Base-by-base conservation (phyloP, 2,888 invertebrate species). In the Bruchidius siliquastri region DNA sequence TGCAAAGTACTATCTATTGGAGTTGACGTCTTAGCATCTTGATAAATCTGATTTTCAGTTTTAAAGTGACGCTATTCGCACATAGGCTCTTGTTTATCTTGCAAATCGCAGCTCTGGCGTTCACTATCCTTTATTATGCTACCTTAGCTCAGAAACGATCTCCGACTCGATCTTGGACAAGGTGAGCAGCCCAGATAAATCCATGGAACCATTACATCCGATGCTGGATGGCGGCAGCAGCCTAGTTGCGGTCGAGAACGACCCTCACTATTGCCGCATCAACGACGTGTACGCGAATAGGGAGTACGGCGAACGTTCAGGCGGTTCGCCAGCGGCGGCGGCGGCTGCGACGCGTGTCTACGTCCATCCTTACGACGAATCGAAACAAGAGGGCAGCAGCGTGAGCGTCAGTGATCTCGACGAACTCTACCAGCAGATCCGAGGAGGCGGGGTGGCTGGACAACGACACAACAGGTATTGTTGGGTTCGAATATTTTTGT, bases 351-450 rank as follows among this genome's bases (percentile, higher is more conserved):
- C 21, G 21, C 20, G 68, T 21, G 22, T 21, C 21, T 21, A 68
- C 10, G 21, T 21, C 1, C 21, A 68, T 8, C 68, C 68, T 21
- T 22, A 68, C 10, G 68, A 21, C 8, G 21, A 68, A 10, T 1
- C 68, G 18, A 22, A 68, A 20, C 68, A 8, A 6, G 21, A 68
- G 8, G 68, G 68, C 22, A 90, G 90, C 77, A 90, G 90, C 2
- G 89, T 89, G 0, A 87, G 85, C 0, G 85, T 85, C 2, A 90
- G 90, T 80, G 91, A 91, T 78, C 87, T 93, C 71, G 93, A 93
- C 81, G 92, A 92, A 82, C 86, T 93, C 10, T 93, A 93, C 82
- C 91, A 92, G 79, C 91, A 91, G 81, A 92, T 93, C 69, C 88
- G 90, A 20, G 87, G 90, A 79, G 83, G 84, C 21, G 81, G 82